Percentiles rank a stretch among this genome's conserved stretches.
These are phyloP conservation scores for Alcis repandata DNA, from an alignment of 2,888 invertebrate species.

Conservation along the genomic window DNA sequence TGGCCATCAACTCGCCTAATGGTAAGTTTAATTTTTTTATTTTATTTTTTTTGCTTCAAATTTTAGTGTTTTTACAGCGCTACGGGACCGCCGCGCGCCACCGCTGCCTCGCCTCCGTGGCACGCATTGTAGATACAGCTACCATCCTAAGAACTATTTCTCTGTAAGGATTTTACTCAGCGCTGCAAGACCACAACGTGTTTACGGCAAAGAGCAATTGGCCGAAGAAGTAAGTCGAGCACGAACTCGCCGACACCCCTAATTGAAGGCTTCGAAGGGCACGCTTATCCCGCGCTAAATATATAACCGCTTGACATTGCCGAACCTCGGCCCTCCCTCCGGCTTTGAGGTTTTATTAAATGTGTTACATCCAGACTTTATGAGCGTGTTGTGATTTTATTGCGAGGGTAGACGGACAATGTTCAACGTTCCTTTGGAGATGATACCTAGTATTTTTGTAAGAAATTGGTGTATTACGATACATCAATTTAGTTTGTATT, in stretches of 20 bases:
- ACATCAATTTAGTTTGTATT: too few species aligned
- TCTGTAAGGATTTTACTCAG: neutral
- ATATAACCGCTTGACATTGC: conserved; percentile 40
- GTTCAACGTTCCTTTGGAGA: neutral
- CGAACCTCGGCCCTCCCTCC: conserved; percentile 20
- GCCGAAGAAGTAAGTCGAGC: conserved; percentile 51
- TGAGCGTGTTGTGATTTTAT: conserved; percentile 23
- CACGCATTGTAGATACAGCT: neutral
- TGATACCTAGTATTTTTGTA: neutral
- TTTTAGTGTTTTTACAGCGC: too few species aligned
- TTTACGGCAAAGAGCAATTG: conserved; percentile 51
- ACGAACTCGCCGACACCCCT: conserved; percentile 47
- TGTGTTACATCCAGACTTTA: conserved; percentile 20
- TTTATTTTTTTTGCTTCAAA: too few species aligned
- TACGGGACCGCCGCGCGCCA: too few species aligned
- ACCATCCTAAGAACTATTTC: neutral
- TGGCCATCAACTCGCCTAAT: too few species aligned
- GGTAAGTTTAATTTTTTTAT: too few species aligned
- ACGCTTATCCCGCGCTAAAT: conserved; percentile 50
- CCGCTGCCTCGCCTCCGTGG: too few species aligned
- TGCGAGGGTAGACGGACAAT: conserved; percentile 1
- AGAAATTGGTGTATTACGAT: neutral
- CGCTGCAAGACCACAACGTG: conserved; percentile 21
- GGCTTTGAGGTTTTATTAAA: conserved; percentile 27
- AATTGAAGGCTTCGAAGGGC: conserved; percentile 49